Conservation (phyloP, 1,140 invertebrate species). For the Drosophila murphyi region DNA sequence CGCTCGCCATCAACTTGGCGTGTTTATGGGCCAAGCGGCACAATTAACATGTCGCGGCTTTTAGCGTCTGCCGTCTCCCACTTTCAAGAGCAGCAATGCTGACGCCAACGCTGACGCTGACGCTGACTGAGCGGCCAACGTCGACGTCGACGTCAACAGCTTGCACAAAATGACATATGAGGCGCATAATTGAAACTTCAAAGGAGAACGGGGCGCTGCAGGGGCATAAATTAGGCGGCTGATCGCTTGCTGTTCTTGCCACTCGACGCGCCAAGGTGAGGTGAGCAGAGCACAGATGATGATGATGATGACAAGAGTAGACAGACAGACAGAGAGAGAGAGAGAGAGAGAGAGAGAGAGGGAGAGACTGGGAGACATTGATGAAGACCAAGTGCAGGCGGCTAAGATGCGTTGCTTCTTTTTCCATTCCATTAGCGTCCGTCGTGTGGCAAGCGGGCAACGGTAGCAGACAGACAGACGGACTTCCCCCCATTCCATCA, state of each 20-base stretch:
- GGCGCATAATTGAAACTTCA: constrained; percentile 84
- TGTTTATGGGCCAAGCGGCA: constrained; percentile 82
- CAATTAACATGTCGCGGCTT: constrained; percentile 84
- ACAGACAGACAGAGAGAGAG: constrained; percentile 2
- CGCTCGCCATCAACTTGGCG: constrained; percentile 83
- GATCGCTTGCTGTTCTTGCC: constrained; percentile 46
- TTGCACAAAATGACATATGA: constrained; percentile 84
- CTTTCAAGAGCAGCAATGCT: constrained; percentile 27
- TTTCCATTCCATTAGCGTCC: constrained; percentile 78
- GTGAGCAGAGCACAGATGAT: constrained; percentile 19
- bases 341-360: constrained; percentile 15
- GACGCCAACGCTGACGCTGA: neutral
- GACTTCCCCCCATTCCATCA: neutral
- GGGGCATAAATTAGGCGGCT: constrained; percentile 79
- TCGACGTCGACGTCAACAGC: constrained; percentile 34
- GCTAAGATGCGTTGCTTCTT: constrained; percentile 45
- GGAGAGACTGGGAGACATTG: constrained; percentile 3
- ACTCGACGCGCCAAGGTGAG: constrained; percentile 55
- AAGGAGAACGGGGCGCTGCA: constrained; percentile 73
- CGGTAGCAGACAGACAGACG: constrained; percentile 35
- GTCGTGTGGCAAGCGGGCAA: constrained; percentile 63
- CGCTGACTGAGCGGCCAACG: constrained; percentile 11
- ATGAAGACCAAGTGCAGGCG: constrained; percentile 35
- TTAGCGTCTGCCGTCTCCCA: constrained; percentile 62
- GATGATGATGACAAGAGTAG: constrained; percentile 24